phyloP scores from a whole-genome alignment of 2,797 vertebrate genomes.

The Coendou prehensilis region DNA sequence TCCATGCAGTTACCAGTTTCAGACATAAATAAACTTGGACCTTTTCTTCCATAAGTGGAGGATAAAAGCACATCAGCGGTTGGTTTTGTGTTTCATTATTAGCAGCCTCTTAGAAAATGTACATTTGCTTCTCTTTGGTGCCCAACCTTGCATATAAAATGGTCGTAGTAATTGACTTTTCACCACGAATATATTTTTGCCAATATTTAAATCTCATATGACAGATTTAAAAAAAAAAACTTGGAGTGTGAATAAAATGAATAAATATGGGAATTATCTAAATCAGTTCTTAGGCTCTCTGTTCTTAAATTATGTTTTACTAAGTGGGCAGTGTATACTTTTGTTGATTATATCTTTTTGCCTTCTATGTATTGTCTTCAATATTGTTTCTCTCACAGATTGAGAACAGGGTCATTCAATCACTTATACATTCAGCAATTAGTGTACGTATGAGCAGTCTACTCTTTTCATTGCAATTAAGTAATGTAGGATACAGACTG shows the following conservation, averaged over 20 bases:
- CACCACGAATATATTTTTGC: conserved; percentile 13
- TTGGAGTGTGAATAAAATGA: background rate
- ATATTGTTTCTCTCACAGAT: background rate
- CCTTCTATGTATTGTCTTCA: conserved; percentile 22
- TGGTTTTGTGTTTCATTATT: background rate
- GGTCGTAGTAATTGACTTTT: conserved; percentile 41
- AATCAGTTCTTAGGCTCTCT: background rate
- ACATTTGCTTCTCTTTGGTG: background rate
- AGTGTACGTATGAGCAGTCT: background rate
- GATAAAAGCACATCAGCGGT: background rate
- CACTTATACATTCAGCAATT: conserved; percentile 15
- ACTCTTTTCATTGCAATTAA: conserved; percentile 39
- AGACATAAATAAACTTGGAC: background rate
- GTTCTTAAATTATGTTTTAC: conserved; percentile 46
- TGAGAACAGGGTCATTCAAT: conserved; percentile 18
- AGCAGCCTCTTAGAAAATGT: conserved; percentile 6
- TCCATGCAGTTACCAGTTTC: background rate
- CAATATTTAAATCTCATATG: conserved; percentile 49
- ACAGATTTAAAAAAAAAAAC: background rate
- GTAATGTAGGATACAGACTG: conserved; percentile 20
- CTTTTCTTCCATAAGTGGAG: background rate
- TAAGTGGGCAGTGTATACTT: background rate
- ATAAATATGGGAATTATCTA: background rate
- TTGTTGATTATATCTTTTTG: background rate
- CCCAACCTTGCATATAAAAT: conserved; percentile 28